A percentile compares a stretch with the other conserved stretches of the same genome.
These are phyloP conservation scores for Plectus sambesii DNA, from an alignment of 1,140 invertebrate genomes.

Conservation along the genomic window DNA sequence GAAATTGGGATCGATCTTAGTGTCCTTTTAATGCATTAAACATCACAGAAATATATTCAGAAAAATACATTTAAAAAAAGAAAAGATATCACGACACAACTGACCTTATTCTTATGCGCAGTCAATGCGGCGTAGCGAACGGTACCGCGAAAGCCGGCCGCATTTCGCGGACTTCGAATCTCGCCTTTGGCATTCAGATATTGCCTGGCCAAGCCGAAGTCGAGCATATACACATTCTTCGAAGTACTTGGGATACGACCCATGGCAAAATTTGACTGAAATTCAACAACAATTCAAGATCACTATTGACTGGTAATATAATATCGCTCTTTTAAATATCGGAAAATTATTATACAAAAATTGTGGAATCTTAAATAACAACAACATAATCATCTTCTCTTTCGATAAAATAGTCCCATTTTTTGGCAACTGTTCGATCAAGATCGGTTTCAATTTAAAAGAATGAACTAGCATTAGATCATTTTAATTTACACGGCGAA, in stretches of 20 bases:
- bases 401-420: no score
- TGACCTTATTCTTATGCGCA: constrained; percentile 94
- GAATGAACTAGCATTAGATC: constrained; percentile 14
- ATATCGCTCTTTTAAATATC: neutral
- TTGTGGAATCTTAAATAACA: constrained; percentile 2
- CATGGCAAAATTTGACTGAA: constrained; percentile 96
- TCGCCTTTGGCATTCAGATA: constrained; percentile 80
- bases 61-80: neutral
- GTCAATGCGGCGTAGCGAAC: constrained; percentile 99
- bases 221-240: constrained; percentile 92
- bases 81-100: neutral
- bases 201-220: constrained; percentile 94
- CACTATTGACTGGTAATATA: constrained; percentile 5
- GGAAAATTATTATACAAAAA: no score
- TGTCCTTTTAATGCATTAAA: constrained; percentile 8
- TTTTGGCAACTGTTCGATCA: no score
- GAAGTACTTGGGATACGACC: constrained; percentile 74
- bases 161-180: constrained; percentile 83
- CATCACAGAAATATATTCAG: constrained; percentile 18
- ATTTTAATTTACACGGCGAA: constrained; percentile 15
- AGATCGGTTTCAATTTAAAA: constrained; percentile 13
- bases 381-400: no score
- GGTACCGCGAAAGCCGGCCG: constrained; percentile 93
- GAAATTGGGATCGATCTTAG: neutral
- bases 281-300: constrained; percentile 40